Evolutionary conservation across 1,140 invertebrate species (phyloP), one percentile per base, ranked within the genome.

Genomic region (Amphibalanus amphitrite): DNA sequence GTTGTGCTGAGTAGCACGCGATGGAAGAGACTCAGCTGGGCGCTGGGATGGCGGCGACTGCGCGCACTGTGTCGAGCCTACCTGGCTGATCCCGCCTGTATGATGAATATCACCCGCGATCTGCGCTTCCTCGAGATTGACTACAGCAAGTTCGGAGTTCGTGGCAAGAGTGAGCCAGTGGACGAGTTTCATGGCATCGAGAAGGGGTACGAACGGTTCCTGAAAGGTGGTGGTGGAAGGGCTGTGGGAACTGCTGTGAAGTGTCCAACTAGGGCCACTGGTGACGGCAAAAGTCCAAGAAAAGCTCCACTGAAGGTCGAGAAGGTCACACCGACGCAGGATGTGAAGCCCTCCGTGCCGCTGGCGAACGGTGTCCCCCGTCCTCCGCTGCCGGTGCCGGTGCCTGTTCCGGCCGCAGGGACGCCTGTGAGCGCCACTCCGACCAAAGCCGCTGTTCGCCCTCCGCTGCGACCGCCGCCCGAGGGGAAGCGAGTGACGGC

Each of bases 51-150:
- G 85, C 78, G 79, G 38, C 83, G 86, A 72, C 77, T 87, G 38
- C 83, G 82, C 69, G 77, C 77, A 29, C 75, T 85, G 15, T 88
- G 86, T 78, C 82, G 85, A 69, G 81, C 82, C 67, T 88, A 87
- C 76, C 74, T 87, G 23, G 13, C 10, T 20, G 26, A 28, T 26
- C 83, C 86, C 72, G 82, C 82, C 0, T 83, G 86, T 71, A 84
- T 85, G 75, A 81, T 84, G 28, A 85, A 84, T 73, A 81, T 82
- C n/a, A 83, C 84, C 69, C 85, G 84, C 59, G 84, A 86, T 73
- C 77, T 87, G 4, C 86, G 86, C 75, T 87, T 84, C 77, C 76
- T 87, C 0, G 85, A 87, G 72, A 85, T 87, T 69, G 86, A 87
- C 77, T 87, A 87, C 74, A 84, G 83, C 47, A 84, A 85, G 74